Evolutionary conservation across 1,140 invertebrate species (phyloP), one percentile per base, ranked within the genome.

Genomic region (Sarcophaga bullata): DNA sequence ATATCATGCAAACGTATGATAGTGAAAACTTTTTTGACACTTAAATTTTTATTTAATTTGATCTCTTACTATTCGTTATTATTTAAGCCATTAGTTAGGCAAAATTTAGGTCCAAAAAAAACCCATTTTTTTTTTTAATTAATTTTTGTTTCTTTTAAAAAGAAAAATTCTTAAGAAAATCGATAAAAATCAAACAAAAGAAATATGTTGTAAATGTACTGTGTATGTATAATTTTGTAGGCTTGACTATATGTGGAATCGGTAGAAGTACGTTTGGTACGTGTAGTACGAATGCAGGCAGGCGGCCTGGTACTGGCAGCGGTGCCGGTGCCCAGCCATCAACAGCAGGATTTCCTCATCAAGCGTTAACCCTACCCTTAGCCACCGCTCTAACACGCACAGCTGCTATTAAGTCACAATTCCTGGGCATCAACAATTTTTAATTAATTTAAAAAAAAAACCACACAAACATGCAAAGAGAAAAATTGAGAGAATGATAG

Each of bases 231-330:
- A 76, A 76, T 76, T 86, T 89, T 88, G 86, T 90, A 90, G 89
- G 89, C 85, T 87, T 90, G 85, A 90, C 89, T 80, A 90, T 90
- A 86, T 90, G 87, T 88, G 89, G 89, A 85, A 90, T 90, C 86
- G 89, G 89, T 89, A 88, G 89, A 87, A 89, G 87, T 87, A 86
- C 73, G 73, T 83, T 89, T 84, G 87, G 87, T 86, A 85, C 87
- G 82, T 89, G 88, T 88, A 87, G 88, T 88, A 85, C 88, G 72
- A 86, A 87, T 72, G 84, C 86, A 82, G 86, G 85, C 82, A 86
- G 84, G 73, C 80, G 83, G 73, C 62, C 73, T 47, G 83, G 81
- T 58, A 19, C 58, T 81, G 81, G 83, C 47, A 75, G 81, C 49
- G 78, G 52, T 10, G 81, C 83, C 54, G 62, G 80, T 82, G 80